Conservation (phyloP, 2,113 vertebrate species). For the Gavialis gangeticus region DNA sequence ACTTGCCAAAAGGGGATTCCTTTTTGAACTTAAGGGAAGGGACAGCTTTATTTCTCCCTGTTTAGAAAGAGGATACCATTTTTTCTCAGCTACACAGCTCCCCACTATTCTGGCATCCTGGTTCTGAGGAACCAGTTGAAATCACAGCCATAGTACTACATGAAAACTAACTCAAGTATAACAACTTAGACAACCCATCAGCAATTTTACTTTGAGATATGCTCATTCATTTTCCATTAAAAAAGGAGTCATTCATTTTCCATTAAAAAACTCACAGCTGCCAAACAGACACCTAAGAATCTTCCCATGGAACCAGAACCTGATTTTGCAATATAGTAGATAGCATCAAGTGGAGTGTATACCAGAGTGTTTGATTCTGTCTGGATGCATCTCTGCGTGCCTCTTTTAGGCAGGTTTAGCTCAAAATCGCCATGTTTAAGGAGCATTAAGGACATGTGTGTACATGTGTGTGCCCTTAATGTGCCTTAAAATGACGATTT, state of each 20-base stretch:
- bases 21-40: background rate
- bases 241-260: constrained; percentile 10
- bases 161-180: background rate
- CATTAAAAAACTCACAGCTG: background rate
- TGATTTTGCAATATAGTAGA: accelerated
- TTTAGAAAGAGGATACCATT: background rate
- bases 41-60: background rate
- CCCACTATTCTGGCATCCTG: too few relatives aligned
- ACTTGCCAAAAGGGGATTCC: background rate
- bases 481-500: too few relatives aligned
- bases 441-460: too few relatives aligned
- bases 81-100: background rate
- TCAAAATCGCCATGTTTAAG: too few relatives aligned
- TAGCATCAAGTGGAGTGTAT: background rate
- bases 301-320: constrained; percentile 47
- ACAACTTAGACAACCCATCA: background rate
- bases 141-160: background rate
- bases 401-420: too few relatives aligned
- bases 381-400: too few relatives aligned
- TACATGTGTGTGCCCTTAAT: too few relatives aligned
- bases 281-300: constrained; percentile 36
- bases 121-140: background rate
- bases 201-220: constrained; percentile 11
- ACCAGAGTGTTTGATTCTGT: background rate
- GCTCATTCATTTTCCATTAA: constrained; percentile 3